Conservation (phyloP, 2,888 invertebrate genomes). For the Xanthostigma xanthostigma region DNA sequence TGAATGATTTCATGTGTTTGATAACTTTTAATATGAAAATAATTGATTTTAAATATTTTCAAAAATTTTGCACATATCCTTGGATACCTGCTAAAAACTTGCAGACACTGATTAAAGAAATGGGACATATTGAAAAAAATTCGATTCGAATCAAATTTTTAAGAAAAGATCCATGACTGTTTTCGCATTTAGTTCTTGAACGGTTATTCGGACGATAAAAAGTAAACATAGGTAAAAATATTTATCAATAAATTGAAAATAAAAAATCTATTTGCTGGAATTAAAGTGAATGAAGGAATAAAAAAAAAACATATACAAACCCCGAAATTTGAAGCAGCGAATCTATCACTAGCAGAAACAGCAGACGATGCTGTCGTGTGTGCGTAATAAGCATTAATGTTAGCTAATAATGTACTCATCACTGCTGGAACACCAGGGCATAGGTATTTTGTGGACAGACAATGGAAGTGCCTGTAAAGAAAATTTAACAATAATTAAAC, state of each 20-base stretch:
- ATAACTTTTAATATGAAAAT: too few relatives aligned
- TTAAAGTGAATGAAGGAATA: neutral
- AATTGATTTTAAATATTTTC: too few relatives aligned
- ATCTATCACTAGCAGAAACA: conserved; percentile 96
- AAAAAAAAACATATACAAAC: conserved; percentile 40
- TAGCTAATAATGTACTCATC: conserved; percentile 95
- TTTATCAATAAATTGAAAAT: conserved; percentile 1
- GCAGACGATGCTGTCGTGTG: conserved; percentile 95
- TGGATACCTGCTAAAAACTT: too few relatives aligned
- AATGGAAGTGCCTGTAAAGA: conserved; percentile 85
- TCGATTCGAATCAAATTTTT: too few relatives aligned
- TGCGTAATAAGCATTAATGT: conserved; percentile 99
- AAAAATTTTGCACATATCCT: too few relatives aligned
- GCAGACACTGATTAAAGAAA: too few relatives aligned
- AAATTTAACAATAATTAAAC: neutral
- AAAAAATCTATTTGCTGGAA: neutral
- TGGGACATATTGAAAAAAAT: too few relatives aligned
- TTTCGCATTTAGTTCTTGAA: too few relatives aligned
- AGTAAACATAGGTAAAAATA: neutral
- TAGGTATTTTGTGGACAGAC: conserved; percentile 95
- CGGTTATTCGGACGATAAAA: too few relatives aligned
- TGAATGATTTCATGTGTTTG: too few relatives aligned
- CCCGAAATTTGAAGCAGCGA: conserved; percentile 99
- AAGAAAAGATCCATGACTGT: too few relatives aligned
- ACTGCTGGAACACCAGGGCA: conserved; percentile 99